Percentiles rank a stretch among this genome's conserved stretches.
These are phyloP conservation scores for Dasyurus viverrinus DNA, from an alignment of 2,113 vertebrate genomes.

Conservation along the genomic window DNA sequence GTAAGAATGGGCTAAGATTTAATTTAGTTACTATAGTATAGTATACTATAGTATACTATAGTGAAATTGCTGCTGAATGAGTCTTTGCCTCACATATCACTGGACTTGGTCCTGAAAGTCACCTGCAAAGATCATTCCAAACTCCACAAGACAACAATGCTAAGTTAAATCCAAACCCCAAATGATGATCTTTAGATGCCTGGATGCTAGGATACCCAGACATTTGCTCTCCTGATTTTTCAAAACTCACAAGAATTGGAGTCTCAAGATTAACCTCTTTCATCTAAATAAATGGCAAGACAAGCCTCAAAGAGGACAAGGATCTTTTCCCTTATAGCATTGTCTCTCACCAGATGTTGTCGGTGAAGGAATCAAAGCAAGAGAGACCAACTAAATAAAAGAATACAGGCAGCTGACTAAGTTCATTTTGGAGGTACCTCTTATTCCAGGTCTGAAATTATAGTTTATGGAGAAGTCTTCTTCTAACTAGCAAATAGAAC, in stretches of 20 bases:
- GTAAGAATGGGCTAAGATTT: not conserved
- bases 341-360: not conserved
- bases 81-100: not conserved
- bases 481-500: not conserved
- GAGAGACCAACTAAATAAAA: not conserved
- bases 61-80: not conserved
- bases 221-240: not conserved
- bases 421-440: not conserved
- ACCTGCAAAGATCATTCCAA: not conserved
- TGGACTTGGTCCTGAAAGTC: not conserved
- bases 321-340: not conserved
- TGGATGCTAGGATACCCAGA: not conserved
- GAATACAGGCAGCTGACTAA: not conserved
- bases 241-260: not conserved
- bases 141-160: not conserved
- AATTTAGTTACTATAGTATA: not conserved
- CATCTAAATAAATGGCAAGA: not conserved
- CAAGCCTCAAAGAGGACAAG: not conserved
- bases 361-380: not conserved
- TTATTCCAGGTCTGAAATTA: not conserved
- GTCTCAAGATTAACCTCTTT: not conserved
- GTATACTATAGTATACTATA: not conserved
- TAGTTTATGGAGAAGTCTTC: not conserved
- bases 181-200: not conserved
- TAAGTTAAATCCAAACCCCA: not conserved